These are phyloP conservation scores for Parnassius glacialis DNA, from an alignment of 2,888 invertebrate species.

Conservation along the genomic window DNA sequence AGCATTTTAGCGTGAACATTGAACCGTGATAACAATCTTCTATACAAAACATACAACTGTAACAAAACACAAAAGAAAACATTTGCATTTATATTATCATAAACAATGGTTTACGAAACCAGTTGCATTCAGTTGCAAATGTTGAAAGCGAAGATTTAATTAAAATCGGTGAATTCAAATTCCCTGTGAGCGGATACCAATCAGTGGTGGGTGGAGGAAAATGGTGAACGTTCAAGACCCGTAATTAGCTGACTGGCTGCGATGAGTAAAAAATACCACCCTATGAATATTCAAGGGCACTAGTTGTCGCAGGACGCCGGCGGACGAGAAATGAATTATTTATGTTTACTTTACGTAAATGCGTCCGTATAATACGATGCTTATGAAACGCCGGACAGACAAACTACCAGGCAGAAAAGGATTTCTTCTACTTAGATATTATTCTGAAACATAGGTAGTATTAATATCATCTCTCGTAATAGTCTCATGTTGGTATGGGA, in stretches of 20 bases:
- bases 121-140: slow-evolving; percentile 15
- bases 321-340: slow-evolving; percentile 2
- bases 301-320: slow-evolving; percentile 6
- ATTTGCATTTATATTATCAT: slow-evolving; percentile 18
- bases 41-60: slow-evolving; percentile 6
- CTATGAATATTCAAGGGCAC: slow-evolving; percentile 17
- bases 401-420: no score
- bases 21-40: not conserved
- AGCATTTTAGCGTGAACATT: not conserved
- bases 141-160: slow-evolving; percentile 19
- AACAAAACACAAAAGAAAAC: slow-evolving; percentile 17
- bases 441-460: no score
- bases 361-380: not conserved
- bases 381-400: no score
- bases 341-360: not conserved
- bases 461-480: no score
- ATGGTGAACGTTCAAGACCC: slow-evolving; percentile 18
- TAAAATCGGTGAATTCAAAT: slow-evolving; percentile 22
- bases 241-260: slow-evolving; percentile 13
- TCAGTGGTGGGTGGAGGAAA: slow-evolving; percentile 16
- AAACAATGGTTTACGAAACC: slow-evolving; percentile 7
- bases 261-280: slow-evolving; percentile 9
- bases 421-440: no score
- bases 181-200: slow-evolving; percentile 18
- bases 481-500: no score